Evolutionary conservation across 2,113 vertebrate genomes (phyloP), one percentile per base, ranked within the genome.

Genomic region (Lepus timidus): DNA sequence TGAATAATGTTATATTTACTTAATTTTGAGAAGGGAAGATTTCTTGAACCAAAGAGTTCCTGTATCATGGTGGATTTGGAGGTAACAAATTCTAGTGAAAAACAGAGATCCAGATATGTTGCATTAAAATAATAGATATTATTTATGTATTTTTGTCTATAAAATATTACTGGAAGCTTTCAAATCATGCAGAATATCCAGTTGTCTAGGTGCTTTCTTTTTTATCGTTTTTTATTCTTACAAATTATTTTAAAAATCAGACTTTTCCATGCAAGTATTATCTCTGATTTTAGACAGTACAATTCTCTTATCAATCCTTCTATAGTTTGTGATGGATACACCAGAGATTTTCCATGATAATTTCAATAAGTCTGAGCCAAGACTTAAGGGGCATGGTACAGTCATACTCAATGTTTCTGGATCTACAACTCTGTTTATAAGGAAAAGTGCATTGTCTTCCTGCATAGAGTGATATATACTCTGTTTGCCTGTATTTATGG

Each of bases 401-500:
- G 14, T 73, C 65, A 51, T 80, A 16, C 14, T 85, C 25, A 36
- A 20, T 71, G 58, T 39, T 91, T 85, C 33, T 71, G 27, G 33
- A 71, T 74, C 55, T 70, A 51, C 29, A 33, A 52, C 17, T 58
- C 25, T 92, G 39, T 85, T 90, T 91, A 67, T 7, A 78, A 88
- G 65, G 49, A 22, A 74, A 92, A 94, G 85, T 36, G 27, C 1
- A 6, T 55, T 85, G 39, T 93, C 73, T 85, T 88, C 51, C 5
- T 3, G 71, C 85, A 49, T 7, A 1, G 16, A 83, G 9, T 68
- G 44, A 67, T 68, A 8, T 16, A 51, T 33, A 13, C 52, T 80
- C 19, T n/a, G 23, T 90, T 93, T 2, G n/a, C 92, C 83, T 39
- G 82, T 90, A 83, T 68, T 94, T 95, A 91, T 84, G 19, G 27